These are phyloP conservation scores for Hemicentrotus pulcherrimus DNA, from an alignment of 35 echinoderm and acorn worm species.

Conservation along the genomic window DNA sequence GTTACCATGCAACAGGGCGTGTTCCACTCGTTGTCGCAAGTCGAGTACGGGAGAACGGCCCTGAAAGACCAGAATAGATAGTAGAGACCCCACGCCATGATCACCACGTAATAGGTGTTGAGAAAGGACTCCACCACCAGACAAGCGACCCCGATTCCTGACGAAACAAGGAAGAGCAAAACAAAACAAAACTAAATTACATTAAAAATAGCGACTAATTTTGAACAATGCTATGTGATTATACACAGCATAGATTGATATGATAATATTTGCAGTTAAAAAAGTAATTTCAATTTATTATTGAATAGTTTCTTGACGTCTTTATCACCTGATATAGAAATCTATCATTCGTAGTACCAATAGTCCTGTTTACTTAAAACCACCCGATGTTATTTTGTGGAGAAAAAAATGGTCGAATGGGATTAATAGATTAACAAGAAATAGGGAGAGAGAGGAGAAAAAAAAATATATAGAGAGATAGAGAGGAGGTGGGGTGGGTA, in stretches of 20 bases:
- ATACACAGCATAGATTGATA: background rate
- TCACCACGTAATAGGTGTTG: conserved; percentile 67
- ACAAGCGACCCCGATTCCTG: conserved; percentile 70
- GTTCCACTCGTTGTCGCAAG: conserved; percentile 68
- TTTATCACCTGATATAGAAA: background rate
- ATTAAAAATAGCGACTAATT: background rate
- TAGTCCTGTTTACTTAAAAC: too few relatives aligned
- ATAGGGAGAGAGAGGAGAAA: too few relatives aligned
- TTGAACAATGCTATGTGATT: background rate
- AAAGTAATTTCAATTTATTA: background rate
- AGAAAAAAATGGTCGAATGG: too few relatives aligned
- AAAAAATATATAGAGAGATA: too few relatives aligned
- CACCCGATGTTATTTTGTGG: too few relatives aligned
- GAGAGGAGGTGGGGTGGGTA: too few relatives aligned
- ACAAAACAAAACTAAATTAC: background rate
- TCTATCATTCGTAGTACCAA: too few relatives aligned
- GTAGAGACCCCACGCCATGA: conserved; percentile 74
- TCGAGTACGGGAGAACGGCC: conserved; percentile 49
- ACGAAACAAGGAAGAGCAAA: background rate
- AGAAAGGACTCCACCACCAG: conserved; percentile 63
- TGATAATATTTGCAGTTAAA: background rate
- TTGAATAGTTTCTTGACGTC: background rate
- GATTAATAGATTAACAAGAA: too few relatives aligned
- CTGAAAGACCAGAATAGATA: conserved; percentile 72
- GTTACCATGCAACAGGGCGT: conserved; percentile 53